Base-by-base conservation (phyloP, 1,140 invertebrate species). In the Drosophila pandora region DNA sequence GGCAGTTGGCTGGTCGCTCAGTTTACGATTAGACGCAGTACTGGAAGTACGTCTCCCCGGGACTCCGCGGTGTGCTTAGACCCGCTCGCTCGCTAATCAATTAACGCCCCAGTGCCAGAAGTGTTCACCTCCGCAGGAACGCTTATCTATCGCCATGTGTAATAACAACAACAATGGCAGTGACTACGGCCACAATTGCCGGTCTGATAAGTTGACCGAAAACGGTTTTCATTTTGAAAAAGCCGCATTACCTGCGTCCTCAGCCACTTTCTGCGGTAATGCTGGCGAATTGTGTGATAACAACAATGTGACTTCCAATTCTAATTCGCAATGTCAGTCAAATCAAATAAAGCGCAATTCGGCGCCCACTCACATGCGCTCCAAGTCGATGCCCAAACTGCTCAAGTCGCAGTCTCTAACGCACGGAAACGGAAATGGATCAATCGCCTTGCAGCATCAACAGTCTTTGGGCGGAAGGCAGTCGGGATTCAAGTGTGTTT, bases 401-500 rank as follows among this genome's bases (percentile, higher is more conserved):
- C 39, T 82, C 12, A 83, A 88, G 7, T 87, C 83, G 17, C 64
- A 83, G 64, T 87, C 83, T 7, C 17, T 87, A 23, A 88, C 63
- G 10, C 17, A 47, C 4, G 70, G 64, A 2, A 68, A 21, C 12
- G 57, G 34, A 2, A 65, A 62, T 34, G 58, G 59, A 2, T 23
- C 41, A 8, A 39, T 8, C 22, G 34, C 32, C 34, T 22, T 72
- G 37, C 73, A 77, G 1, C 65, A 57, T 10, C 77, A 79, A 13
- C 59, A 57, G 8, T 45, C 43, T 0, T 10, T 69, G 43, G 67
- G 64, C 2, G 53, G 21, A 1, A 55, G 30, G 21, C 47, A 47
- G 23, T 45, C 72, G 7, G 67, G 81, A 34, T 90, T 90, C 25
- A 77, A 73, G 12, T 91, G 87, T 67, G 88, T 90, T 57, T 87